phyloP scores from a whole-genome alignment of 2,888 invertebrate species.

The Philereme transversata region DNA sequence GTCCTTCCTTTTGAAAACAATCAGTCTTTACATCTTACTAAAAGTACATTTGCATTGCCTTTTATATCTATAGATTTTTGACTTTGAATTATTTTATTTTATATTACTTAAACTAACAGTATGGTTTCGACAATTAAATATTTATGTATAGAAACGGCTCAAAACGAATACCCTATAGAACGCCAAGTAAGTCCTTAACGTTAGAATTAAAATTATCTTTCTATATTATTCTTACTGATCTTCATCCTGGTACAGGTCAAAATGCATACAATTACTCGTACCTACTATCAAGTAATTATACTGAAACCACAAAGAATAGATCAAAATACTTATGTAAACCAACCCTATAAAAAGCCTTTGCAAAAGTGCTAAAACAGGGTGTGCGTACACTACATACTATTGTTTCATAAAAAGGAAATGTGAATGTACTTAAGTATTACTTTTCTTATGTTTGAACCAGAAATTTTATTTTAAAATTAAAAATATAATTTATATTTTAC shows the following conservation, averaged over 20 bases:
- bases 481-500: neutral
- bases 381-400: neutral
- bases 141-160: neutral
- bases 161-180: neutral
- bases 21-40: slow-evolving; percentile 40
- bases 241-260: too few species aligned
- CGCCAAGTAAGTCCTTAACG: neutral
- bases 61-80: neutral
- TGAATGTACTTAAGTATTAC: slow-evolving; percentile 55
- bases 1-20: slow-evolving; percentile 52
- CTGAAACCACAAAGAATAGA: too few species aligned
- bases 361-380: too few species aligned
- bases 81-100: neutral
- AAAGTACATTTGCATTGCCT: slow-evolving; percentile 55
- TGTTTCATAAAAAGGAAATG: slow-evolving; percentile 29
- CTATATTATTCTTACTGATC: too few species aligned
- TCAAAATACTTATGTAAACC: too few species aligned
- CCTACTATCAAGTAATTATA: too few species aligned
- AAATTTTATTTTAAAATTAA: slow-evolving; percentile 26
- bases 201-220: too few species aligned
- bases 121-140: neutral
- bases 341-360: too few species aligned
- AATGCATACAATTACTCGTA: too few species aligned
- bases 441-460: slow-evolving; percentile 66
- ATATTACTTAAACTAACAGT: neutral